Evolutionary conservation across 2,113 vertebrate genomes (phyloP).

Genomic region (Sceloporus tristichus): DNA sequence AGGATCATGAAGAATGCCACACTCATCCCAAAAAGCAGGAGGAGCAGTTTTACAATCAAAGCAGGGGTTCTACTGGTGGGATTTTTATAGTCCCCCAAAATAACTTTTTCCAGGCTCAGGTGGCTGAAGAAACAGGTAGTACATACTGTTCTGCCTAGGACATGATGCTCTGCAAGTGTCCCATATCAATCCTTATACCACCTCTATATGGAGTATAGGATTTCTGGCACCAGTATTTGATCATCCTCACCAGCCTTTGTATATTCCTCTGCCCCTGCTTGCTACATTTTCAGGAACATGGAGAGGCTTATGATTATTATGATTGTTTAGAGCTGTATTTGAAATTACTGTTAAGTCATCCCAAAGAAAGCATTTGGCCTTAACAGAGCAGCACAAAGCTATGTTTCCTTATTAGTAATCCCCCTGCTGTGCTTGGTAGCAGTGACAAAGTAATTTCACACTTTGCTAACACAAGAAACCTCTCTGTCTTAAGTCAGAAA

Average conservation of each 20-base stretch:
- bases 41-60: too few relatives aligned
- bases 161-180: not conserved
- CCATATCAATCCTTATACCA: not conserved
- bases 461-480: not conserved
- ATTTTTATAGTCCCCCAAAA: too few relatives aligned
- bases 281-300: not conserved
- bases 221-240: not conserved
- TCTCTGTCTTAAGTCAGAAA: slow-evolving; percentile 21
- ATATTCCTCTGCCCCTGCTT: not conserved
- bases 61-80: too few relatives aligned
- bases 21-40: not conserved
- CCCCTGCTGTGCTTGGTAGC: slow-evolving; percentile 17
- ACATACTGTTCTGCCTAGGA: not conserved
- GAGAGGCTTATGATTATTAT: not conserved
- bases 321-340: slow-evolving; percentile 20
- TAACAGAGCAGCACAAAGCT: slow-evolving; percentile 25
- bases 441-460: slow-evolving; percentile 41
- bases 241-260: not conserved
- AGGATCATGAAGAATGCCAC: not conserved
- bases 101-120: too few relatives aligned
- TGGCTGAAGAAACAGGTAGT: not conserved
- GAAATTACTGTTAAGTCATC: slow-evolving; percentile 37
- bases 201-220: not conserved
- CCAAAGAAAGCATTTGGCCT: slow-evolving; percentile 24
- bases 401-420: slow-evolving; percentile 33